These are phyloP conservation scores for Sphaeridia pumilis DNA, from an alignment of 2,888 invertebrate species.

Conservation along the genomic window DNA sequence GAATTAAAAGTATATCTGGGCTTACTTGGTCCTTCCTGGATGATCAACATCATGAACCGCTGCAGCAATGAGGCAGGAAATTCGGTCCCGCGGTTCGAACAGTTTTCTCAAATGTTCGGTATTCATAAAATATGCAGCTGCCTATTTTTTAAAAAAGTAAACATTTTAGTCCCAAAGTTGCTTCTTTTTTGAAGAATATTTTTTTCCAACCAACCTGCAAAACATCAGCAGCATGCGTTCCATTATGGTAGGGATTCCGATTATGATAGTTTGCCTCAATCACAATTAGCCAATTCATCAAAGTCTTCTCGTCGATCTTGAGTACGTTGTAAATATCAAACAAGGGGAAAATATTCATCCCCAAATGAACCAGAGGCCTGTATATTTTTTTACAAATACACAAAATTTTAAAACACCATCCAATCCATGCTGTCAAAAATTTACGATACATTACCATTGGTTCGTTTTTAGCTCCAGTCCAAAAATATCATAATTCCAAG, in stretches of 20 bases:
- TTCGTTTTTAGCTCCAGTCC: background rate
- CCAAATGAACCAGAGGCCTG: constrained; percentile 11
- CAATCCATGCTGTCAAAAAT: too few species aligned
- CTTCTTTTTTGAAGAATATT: background rate
- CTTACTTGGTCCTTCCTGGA: constrained; percentile 14
- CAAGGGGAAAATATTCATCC: constrained; percentile 9
- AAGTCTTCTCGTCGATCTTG: constrained; percentile 1
- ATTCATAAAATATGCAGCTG: constrained; percentile 6
- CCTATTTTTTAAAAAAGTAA: constrained; percentile 3
- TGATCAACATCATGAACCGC: constrained; percentile 14
- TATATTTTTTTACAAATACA: too few species aligned
- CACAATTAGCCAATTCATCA: constrained; percentile 12
- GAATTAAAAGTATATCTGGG: background rate
- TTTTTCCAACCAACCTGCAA: too few species aligned
- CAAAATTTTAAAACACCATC: background rate
- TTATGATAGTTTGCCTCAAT: constrained; percentile 14
- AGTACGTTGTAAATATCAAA: constrained; percentile 5
- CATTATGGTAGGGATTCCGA: constrained; percentile 16
- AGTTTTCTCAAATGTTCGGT: background rate
- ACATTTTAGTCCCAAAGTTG: background rate
- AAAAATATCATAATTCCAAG: constrained; percentile 7
- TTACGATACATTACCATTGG: background rate
- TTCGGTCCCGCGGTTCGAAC: constrained; percentile 7
- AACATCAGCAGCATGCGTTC: constrained; percentile 17
- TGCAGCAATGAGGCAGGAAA: constrained; percentile 8